Base-by-base conservation (phyloP, 2,888 invertebrate genomes). In the Tridacna crocea region DNA sequence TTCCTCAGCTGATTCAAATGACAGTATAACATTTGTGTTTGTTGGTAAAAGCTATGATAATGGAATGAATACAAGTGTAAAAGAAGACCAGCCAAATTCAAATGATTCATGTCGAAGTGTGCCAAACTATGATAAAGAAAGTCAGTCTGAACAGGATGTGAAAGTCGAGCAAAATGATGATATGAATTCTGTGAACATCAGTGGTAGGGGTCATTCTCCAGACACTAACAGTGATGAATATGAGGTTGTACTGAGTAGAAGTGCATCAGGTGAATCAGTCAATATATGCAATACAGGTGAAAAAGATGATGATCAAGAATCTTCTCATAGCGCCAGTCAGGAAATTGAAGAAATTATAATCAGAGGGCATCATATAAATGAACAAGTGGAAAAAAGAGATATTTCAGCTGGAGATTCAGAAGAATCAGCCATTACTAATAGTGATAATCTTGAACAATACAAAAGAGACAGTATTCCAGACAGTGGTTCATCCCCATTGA, bases 1-100 rank as follows among this genome's bases (percentile, higher is more conserved):
- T 72, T 51, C 75, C 65, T 83, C 85, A 48, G 77, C 80, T 58
- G 81, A 84, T 47, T 89, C 89, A 15, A 87, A 86, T 85, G 92
- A 92, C 78, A 91, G 91, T 78, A 91, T 92, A 60, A 90, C 90
- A 55, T 91, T 91, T 85, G 89, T 92, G 15, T 91, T 91, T 87
- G 84, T 90, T 80, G 88, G 87, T 51, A 86, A 87, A 48, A 36
- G 51, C 8, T 78, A 22, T 55, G 36, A 72, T 36, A 46, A 78
- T 22, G 65, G 61, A 46, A 27, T 47, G n/a, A 60, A 74, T 60
- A 26, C 58, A 61, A 26, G 36, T 55, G 77, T 72, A 22, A 48
- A 26, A 51, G 72, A 24, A 26, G 51, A 74, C 46, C 36, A 46
- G 11, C 15, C 26, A 65, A 58, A 66, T 22, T 26, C 27, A 47